Evolutionary conservation across 2,113 vertebrate genomes (phyloP).

Genomic region (Romanogobio albipinnatus): DNA sequence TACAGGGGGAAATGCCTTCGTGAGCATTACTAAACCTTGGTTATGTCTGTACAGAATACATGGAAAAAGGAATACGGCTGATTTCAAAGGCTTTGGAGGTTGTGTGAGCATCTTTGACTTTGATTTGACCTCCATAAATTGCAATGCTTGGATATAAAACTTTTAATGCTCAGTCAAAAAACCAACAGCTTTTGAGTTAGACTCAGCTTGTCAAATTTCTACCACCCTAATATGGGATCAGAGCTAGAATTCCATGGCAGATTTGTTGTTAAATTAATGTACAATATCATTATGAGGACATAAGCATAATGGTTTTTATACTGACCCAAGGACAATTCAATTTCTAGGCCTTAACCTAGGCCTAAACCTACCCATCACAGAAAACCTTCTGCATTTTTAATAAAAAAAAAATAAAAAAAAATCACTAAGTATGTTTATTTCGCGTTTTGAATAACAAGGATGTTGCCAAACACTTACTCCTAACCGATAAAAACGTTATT

Average conservation of each 20-base stretch:
- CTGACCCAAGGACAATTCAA: no score
- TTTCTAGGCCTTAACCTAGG: no score
- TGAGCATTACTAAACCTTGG: background rate
- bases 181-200: background rate
- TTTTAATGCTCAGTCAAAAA: background rate
- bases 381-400: no score
- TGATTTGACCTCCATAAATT: slow-evolving; percentile 1
- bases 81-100: slow-evolving; percentile 11
- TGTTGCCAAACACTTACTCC: no score
- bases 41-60: background rate
- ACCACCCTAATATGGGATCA: background rate
- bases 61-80: background rate
- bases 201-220: background rate
- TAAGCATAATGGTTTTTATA: no score
- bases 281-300: no score
- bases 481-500: no score
- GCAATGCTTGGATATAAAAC: background rate
- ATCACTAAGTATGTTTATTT: no score
- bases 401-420: no score
- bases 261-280: background rate
- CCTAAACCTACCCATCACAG: no score
- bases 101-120: background rate
- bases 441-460: no score
- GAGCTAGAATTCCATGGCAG: background rate
- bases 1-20: background rate